Base-by-base conservation (phyloP, 2,113 vertebrate species). In the Illadopsis cleaveri region DNA sequence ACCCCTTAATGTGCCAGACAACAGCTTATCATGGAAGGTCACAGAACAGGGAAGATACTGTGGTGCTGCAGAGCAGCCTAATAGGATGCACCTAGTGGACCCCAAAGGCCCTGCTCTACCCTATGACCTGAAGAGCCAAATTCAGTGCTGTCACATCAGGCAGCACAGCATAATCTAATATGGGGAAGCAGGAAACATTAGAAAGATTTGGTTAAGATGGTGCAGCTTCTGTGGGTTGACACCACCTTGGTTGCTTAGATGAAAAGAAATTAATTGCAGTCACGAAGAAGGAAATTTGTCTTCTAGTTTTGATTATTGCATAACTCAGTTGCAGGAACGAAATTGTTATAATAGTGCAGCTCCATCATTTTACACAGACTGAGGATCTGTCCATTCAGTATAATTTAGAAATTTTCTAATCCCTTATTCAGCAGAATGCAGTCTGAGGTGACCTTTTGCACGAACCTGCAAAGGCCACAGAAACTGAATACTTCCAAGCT, bases 371-470 rank as follows among this genome's bases (percentile, higher is more conserved):
- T 60, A 62, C 30, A 24, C 0, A 5, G 18, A 24, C 28, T 69
- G 23, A 75, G 56, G 57, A 86, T 89, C 25, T 78, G 44, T 15
- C 25, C 53, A 47, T 71, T 81, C 18, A 33, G 37, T 81, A 66
- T 47, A 90, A 84, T 56, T 90, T 68, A 89, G 44, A 58, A 92
- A 57, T 83, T 92, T 93, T 81, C 72, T 53, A 86, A 79, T 9
- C 48, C 66, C 73, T 96, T 90, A 96, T 86, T 96, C 96, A 96
- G 79, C 92, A 96, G 82, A 93, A 93, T 77, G 62, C 73, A 71
- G 57, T 89, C 65, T 53, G 72, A 84, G 18, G 12, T 92, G 90
- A 96, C 95, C 92, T 96, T 96, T 96, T 94, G 61, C 86, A 68
- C 0, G 2, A 95, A 92, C 86, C 76, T 94, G 93, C 56, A 86